These are phyloP conservation scores for Charina bottae DNA, from an alignment of 2,113 vertebrate genomes.

Conservation along the genomic window DNA sequence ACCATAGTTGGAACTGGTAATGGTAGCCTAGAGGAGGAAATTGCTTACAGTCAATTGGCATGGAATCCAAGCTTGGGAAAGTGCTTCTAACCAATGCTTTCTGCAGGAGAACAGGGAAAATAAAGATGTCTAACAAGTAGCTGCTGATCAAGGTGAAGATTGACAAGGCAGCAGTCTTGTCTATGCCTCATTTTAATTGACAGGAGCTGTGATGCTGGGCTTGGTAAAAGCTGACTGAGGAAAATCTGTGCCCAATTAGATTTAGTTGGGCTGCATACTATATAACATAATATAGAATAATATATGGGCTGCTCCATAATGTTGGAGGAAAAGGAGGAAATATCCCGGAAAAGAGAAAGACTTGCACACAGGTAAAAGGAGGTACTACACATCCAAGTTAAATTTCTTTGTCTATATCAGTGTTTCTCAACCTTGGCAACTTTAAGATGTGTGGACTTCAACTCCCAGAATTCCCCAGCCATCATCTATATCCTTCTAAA, in stretches of 20 bases:
- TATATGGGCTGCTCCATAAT: background rate
- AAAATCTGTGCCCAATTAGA: background rate
- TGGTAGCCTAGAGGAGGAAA: background rate
- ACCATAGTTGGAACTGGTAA: background rate
- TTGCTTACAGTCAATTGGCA: conserved; percentile 5
- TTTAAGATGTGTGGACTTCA: background rate
- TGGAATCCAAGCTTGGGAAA: fast-evolving
- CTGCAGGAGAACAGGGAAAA: fast-evolving
- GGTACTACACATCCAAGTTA: conserved; percentile 14
- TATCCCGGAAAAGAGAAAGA: background rate
- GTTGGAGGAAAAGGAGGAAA: background rate
- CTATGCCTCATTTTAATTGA: background rate
- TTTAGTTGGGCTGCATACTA: background rate
- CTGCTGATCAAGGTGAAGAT: background rate
- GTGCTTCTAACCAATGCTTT: fast-evolving
- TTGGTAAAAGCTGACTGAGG: background rate
- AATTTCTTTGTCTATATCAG: conserved; percentile 3
- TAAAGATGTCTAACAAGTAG: conserved; percentile 22
- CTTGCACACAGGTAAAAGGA: background rate
- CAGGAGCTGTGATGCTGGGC: background rate
- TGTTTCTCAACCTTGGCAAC: too few species aligned
- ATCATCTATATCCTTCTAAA: background rate
- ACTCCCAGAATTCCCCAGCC: background rate
- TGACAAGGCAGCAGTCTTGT: background rate
- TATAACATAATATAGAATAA: background rate